Evolutionary conservation across 2,797 vertebrate genomes (phyloP).

Genomic region (Darevskia nairensis): DNA sequence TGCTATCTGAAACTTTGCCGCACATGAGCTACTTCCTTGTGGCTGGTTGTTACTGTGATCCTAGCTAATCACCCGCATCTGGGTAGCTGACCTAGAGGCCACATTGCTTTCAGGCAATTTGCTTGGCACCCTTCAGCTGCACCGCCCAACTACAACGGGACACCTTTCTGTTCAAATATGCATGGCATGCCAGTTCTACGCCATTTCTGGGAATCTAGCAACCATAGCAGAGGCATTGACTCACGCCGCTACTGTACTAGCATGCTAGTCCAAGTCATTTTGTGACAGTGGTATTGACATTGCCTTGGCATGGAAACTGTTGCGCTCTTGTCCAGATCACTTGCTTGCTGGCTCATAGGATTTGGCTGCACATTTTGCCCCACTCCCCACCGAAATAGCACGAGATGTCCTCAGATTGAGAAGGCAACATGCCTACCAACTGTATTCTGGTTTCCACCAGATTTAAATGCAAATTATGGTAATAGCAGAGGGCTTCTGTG

Average conservation of each 20-base stretch:
- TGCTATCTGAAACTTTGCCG: not conserved
- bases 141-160: not conserved
- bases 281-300: too few species aligned
- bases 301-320: not conserved
- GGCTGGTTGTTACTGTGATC: not conserved
- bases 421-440: not conserved
- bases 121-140: not conserved
- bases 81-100: not conserved
- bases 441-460: conserved; percentile 9
- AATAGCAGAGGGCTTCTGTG: conserved; percentile 7
- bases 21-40: too few species aligned
- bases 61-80: not conserved
- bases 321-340: not conserved
- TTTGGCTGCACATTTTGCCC: not conserved
- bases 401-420: not conserved
- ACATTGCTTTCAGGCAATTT: too few species aligned
- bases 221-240: not conserved
- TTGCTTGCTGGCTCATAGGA: not conserved
- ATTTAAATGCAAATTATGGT: conserved; percentile 26
- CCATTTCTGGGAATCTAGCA: not conserved
- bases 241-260: not conserved
- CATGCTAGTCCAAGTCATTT: not conserved
- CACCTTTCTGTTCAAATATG: not conserved
- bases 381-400: not conserved
- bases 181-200: not conserved